These are phyloP conservation scores for Girardinus metallicus DNA, from an alignment of 2,797 vertebrate genomes.

Conservation along the genomic window DNA sequence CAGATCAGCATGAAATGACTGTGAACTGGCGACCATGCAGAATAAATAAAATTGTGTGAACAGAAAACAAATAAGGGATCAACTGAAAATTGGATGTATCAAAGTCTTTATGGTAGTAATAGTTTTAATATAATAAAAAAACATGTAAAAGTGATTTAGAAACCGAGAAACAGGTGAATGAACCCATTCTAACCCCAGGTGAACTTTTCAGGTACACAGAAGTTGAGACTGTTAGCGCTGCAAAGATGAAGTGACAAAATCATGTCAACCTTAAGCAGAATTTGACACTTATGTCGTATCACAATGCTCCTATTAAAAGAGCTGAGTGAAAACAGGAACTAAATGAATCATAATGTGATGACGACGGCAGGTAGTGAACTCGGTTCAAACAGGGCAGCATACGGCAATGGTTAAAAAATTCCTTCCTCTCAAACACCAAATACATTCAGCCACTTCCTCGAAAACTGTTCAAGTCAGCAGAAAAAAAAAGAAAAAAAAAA, in stretches of 20 bases:
- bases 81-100: neutral
- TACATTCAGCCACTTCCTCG: conserved; percentile 20
- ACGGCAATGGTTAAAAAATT: neutral
- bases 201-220: neutral
- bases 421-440: conserved; percentile 12
- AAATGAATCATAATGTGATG: neutral
- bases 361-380: neutral
- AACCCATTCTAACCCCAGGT: neutral
- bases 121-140: neutral
- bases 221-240: neutral
- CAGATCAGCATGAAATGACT: neutral
- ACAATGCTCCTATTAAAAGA: neutral
- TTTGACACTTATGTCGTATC: neutral
- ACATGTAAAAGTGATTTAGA: neutral
- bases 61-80: neutral
- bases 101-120: neutral
- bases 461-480: conserved; percentile 55
- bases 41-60: neutral
- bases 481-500: conserved; percentile 33
- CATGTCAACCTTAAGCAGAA: neutral
- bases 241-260: neutral
- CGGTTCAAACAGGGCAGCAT: neutral
- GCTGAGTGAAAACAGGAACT: neutral
- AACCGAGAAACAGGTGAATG: neutral
- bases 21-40: neutral